Conservation (phyloP, 2,888 invertebrate species). For the Agrochola litura region DNA sequence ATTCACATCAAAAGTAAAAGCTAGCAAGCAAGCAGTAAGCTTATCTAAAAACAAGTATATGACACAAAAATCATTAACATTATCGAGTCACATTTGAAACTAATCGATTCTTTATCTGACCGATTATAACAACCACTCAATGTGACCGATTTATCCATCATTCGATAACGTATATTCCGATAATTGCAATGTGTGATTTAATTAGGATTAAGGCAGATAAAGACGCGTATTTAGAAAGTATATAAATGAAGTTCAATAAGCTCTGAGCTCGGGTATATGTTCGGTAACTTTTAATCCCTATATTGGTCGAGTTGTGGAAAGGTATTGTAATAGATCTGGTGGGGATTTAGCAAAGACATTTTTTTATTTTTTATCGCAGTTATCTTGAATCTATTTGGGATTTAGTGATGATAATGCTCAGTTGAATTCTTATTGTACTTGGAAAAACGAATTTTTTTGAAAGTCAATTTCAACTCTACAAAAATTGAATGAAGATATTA, state of each 20-base stretch:
- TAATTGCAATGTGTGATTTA: conserved; percentile 48
- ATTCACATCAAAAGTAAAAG: not conserved
- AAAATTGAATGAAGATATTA: not conserved
- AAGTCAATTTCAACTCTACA: not conserved
- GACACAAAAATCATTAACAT: not conserved
- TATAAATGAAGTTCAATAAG: conserved; percentile 13
- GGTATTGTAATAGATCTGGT: not conserved
- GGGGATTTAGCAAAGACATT: not conserved
- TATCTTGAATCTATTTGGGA: not conserved
- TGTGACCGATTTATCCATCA: conserved; percentile 10
- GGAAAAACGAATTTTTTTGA: not conserved
- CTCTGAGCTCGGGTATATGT: conserved; percentile 2
- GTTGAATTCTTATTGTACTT: not conserved
- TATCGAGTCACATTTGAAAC: conserved; percentile 4
- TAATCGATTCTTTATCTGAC: conserved; percentile 3
- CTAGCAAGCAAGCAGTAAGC: no score
- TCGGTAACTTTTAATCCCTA: conserved; percentile 23
- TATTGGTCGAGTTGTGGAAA: not conserved
- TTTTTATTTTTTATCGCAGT: not conserved
- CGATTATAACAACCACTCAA: conserved; percentile 14
- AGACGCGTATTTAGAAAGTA: conserved; percentile 42
- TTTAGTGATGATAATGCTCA: not conserved
- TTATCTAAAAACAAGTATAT: not conserved
- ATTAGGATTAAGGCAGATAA: conserved; percentile 48
- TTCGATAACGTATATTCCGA: conserved; percentile 4